phyloP scores from a whole-genome alignment of 2,797 vertebrate species.

The Chaetophractus vellerosus region DNA sequence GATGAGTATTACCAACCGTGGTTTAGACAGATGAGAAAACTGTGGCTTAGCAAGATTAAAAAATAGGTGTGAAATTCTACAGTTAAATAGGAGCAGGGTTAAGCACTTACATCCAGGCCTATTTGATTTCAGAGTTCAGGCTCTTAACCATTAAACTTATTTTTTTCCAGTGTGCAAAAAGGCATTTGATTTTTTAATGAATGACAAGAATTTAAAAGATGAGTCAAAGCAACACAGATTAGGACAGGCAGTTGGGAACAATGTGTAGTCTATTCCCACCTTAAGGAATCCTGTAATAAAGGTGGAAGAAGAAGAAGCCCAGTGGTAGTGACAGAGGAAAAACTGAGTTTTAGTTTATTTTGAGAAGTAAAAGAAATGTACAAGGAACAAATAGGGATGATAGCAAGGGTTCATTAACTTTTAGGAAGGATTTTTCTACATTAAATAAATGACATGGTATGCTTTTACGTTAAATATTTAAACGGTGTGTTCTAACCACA shows the following conservation, averaged over 20 bases:
- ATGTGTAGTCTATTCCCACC: not conserved
- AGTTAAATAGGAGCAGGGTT: not conserved
- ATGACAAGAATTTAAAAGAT: not conserved
- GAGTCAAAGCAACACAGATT: not conserved
- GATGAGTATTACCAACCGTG: not conserved
- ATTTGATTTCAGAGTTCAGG: not conserved
- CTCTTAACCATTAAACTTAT: not conserved
- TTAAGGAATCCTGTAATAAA: not conserved
- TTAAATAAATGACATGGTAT: not conserved
- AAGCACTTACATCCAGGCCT: not conserved
- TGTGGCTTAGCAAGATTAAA: not conserved
- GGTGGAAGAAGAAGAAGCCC: not conserved
- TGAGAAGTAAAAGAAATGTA: not conserved
- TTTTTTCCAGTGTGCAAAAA: not conserved
- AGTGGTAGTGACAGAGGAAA: not conserved
- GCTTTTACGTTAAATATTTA: slow-evolving; percentile 23
- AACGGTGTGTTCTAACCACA: not conserved
- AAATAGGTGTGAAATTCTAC: not conserved
- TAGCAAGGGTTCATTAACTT: not conserved
- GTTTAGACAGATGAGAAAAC: not conserved
- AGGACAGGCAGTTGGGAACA: not conserved
- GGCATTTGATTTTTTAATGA: not conserved
- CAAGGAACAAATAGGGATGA: not conserved
- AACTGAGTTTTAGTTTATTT: not conserved
- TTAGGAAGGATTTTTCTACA: not conserved